These are phyloP conservation scores for Fragum sueziense DNA, from an alignment of 2,888 invertebrate genomes.

Conservation along the genomic window DNA sequence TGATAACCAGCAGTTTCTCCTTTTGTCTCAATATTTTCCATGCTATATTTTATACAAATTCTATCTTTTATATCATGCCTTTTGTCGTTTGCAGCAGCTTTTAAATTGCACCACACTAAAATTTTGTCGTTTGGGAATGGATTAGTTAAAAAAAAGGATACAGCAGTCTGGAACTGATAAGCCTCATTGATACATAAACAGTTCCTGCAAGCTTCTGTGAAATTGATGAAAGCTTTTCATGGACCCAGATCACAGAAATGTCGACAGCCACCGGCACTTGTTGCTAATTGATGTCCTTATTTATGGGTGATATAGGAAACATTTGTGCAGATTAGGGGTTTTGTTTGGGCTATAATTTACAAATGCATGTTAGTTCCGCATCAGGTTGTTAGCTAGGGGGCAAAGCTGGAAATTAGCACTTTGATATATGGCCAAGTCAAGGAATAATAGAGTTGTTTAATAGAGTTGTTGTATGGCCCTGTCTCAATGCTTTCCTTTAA, in stretches of 20 bases:
- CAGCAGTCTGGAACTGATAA: not conserved
- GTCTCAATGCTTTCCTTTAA: too few species aligned
- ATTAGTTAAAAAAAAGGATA: too few species aligned
- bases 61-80: too few species aligned
- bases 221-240: slow-evolving; percentile 18
- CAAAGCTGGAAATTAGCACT: not conserved
- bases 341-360: not conserved
- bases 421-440: not conserved
- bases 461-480: too few species aligned
- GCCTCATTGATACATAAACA: slow-evolving; percentile 9
- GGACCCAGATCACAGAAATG: slow-evolving; percentile 17
- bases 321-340: slow-evolving; percentile 7
- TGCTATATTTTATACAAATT: too few species aligned
- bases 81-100: not conserved
- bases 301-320: slow-evolving; percentile 8
- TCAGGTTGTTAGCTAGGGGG: not conserved
- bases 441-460: too few species aligned
- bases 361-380: not conserved
- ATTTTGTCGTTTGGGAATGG: not conserved
- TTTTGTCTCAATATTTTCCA: too few species aligned
- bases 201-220: slow-evolving; percentile 20
- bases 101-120: not conserved
- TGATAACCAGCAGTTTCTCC: too few species aligned
- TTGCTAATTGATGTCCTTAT: slow-evolving; percentile 13
- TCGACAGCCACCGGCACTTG: slow-evolving; percentile 13